These are phyloP conservation scores for Pseudanteris insignis DNA, from an alignment of 2,888 invertebrate species.

Conservation along the genomic window DNA sequence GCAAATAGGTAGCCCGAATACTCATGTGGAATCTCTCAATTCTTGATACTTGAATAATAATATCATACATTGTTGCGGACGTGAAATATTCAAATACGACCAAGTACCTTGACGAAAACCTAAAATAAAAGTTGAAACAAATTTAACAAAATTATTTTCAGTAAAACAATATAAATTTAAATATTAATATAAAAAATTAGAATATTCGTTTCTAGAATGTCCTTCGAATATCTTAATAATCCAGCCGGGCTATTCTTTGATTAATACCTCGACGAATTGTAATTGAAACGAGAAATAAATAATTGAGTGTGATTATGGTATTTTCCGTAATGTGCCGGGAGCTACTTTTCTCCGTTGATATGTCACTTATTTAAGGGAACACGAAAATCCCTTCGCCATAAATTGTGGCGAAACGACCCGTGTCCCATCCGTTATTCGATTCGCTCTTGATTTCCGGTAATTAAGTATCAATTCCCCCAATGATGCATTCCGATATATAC, in stretches of 20 bases:
- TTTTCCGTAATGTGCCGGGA: conserved; percentile 29
- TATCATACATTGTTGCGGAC: too few relatives aligned
- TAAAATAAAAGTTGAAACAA: too few relatives aligned
- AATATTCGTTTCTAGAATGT: too few relatives aligned
- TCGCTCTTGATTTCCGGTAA: conserved; percentile 60
- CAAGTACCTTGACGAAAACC: too few relatives aligned
- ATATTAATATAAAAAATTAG: too few relatives aligned
- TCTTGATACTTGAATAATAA: too few relatives aligned
- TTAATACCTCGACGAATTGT: conserved; percentile 33
- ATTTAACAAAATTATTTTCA: too few relatives aligned
- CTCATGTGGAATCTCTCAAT: too few relatives aligned
- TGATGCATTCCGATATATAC: conserved; percentile 48
- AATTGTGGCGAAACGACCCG: conserved; percentile 58
- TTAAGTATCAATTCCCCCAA: conserved; percentile 64
- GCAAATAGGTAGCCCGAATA: conserved; percentile 31
- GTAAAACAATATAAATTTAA: too few relatives aligned
- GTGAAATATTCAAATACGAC: too few relatives aligned
- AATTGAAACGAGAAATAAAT: conserved; percentile 40
- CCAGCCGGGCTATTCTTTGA: too few relatives aligned
- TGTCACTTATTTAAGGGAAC: conserved; percentile 54
- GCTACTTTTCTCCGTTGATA: conserved; percentile 38
- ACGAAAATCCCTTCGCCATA: conserved; percentile 61
- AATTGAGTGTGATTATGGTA: conserved; percentile 36
- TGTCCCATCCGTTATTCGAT: conserved; percentile 60
- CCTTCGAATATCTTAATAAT: too few relatives aligned